Percentiles rank a stretch among this genome's conserved stretches.
Conservation (phyloP, 2,888 invertebrate species). For the Sinohyriopsis cumingii region DNA sequence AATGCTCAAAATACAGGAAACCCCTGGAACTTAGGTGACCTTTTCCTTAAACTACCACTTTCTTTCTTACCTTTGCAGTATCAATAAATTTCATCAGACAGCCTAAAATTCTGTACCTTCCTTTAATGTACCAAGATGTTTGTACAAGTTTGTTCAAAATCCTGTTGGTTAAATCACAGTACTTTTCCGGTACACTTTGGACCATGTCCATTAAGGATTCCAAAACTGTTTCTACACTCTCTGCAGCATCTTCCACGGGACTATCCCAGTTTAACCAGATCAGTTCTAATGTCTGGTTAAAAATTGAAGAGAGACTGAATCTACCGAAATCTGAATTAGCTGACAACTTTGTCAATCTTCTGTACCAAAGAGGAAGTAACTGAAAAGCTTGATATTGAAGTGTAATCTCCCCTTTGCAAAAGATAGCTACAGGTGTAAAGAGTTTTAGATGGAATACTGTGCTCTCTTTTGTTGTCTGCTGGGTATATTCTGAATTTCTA, state of each 20-base stretch:
- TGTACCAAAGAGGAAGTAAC: constrained; percentile 38
- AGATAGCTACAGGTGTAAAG: constrained; percentile 26
- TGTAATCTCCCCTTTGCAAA: constrained; percentile 40
- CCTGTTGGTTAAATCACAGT: constrained; percentile 22
- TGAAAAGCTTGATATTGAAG: constrained; percentile 47
- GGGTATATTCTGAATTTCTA: too few species aligned
- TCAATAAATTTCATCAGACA: constrained; percentile 51
- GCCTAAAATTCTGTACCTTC: constrained; percentile 59
- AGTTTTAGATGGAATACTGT: constrained; percentile 16
- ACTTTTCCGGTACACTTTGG: constrained; percentile 19
- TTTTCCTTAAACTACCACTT: too few species aligned
- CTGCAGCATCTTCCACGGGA: constrained; percentile 66
- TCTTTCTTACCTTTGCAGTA: constrained; percentile 39
- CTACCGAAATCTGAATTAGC: constrained; percentile 11
- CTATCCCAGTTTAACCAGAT: constrained; percentile 64
- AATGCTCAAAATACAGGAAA: too few species aligned
- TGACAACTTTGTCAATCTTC: constrained; percentile 25
- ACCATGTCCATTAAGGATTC: constrained; percentile 46
- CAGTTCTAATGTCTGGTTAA: constrained; percentile 44
- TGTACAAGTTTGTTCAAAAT: constrained; percentile 31
- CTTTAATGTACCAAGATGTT: constrained; percentile 60
- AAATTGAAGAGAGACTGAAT: constrained; percentile 14
- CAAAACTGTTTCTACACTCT: constrained; percentile 51
- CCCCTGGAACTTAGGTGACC: too few species aligned
- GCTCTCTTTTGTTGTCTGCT: constrained; percentile 5